Conservation (phyloP, 2,113 vertebrate species). For the Chaetops frenatus region DNA sequence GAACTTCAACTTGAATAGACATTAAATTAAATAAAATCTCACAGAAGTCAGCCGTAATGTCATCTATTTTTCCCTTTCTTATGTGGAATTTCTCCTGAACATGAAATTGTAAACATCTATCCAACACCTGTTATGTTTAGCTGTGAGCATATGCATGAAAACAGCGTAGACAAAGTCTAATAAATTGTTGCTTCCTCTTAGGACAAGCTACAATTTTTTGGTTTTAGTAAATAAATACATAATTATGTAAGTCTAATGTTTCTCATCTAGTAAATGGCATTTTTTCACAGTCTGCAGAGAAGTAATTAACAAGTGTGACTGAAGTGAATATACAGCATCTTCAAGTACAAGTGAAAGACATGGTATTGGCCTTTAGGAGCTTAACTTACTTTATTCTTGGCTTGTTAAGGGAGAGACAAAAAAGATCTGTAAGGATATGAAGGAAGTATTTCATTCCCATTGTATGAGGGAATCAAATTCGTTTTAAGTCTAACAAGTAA, state of each 20-base stretch:
- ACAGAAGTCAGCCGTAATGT: neutral
- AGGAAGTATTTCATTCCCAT: neutral
- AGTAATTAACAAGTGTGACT: neutral
- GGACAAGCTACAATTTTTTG: neutral
- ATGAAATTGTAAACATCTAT: neutral
- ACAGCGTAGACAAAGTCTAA: neutral
- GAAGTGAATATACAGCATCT: neutral
- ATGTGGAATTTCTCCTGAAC: neutral
- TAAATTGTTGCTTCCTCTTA: neutral
- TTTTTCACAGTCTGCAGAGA: neutral
- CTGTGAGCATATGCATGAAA: neutral
- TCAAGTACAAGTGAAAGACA: neutral
- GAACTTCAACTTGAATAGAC: neutral
- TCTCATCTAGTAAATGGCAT: neutral
- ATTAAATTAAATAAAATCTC: neutral
- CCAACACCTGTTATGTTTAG: neutral
- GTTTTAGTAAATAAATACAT: neutral
- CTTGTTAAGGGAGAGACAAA: neutral
- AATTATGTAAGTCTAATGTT: neutral
- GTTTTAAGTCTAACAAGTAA: neutral
- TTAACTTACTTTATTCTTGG: neutral
- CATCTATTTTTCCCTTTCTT: accelerated
- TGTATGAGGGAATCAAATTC: neutral
- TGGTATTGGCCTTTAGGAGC: neutral
- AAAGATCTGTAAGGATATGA: neutral